Evolutionary conservation across 2,113 vertebrate genomes (phyloP).

Genomic region (Elanoides forficatus): DNA sequence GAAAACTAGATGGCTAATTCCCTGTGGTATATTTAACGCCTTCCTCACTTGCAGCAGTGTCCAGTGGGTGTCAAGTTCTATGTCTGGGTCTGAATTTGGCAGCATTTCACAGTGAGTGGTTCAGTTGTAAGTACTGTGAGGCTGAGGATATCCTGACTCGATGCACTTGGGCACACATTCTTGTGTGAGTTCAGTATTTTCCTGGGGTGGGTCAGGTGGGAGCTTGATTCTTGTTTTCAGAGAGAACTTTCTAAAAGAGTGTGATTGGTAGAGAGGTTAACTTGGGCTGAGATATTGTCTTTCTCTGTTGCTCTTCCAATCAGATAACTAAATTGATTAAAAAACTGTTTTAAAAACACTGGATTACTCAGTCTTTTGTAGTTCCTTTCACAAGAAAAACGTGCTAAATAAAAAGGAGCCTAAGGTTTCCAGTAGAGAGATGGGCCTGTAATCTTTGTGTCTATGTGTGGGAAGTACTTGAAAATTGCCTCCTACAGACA

Average conservation of each 20-base stretch:
- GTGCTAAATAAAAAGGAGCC: not conserved
- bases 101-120: not conserved
- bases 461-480: not conserved
- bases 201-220: not conserved
- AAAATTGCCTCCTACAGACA: slow-evolving; percentile 43
- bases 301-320: slow-evolving; percentile 55
- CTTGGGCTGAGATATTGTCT: slow-evolving; percentile 40
- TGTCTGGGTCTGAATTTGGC: not conserved
- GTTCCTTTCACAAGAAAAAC: slow-evolving; percentile 35
- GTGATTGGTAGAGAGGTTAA: slow-evolving; percentile 16
- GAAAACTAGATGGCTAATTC: not conserved
- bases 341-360: slow-evolving; percentile 64
- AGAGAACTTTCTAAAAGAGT: slow-evolving; percentile 16
- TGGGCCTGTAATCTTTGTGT: slow-evolving; percentile 40
- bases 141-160: not conserved
- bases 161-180: not conserved
- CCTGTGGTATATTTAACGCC: not conserved
- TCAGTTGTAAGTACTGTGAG: not conserved
- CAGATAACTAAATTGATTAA: slow-evolving; percentile 43
- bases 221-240: not conserved
- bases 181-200: not conserved
- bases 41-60: not conserved
- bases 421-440: not conserved
- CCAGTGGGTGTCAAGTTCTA: not conserved
- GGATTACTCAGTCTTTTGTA: slow-evolving; percentile 59